phyloP scores from a whole-genome alignment of 2,113 vertebrate genomes.

The Marcusenius ussheri region DNA sequence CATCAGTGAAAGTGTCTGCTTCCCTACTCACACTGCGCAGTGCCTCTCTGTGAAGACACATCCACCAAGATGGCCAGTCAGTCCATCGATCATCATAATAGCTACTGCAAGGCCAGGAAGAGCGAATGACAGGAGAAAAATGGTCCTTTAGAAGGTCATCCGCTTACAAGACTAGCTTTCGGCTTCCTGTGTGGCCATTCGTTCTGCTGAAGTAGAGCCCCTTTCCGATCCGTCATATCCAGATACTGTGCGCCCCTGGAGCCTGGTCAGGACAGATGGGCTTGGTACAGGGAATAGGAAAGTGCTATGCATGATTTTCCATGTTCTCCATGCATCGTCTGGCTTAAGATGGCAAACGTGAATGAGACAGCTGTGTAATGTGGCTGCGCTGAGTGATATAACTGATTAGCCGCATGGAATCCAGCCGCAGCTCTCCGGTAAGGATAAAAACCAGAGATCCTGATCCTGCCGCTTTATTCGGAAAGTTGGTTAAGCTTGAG shows the following conservation, averaged over 20 bases:
- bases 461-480: neutral
- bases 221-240: neutral
- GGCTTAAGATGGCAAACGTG: neutral
- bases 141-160: neutral
- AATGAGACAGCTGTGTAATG: neutral
- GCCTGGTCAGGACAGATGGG: neutral
- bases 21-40: neutral
- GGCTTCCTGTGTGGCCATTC: neutral
- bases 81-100: neutral
- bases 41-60: neutral
- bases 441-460: neutral
- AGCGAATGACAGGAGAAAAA: neutral
- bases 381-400: neutral
- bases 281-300: neutral
- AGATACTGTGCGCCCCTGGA: neutral
- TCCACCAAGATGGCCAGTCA: neutral
- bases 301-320: slow-evolving; percentile 8
- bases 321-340: neutral
- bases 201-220: neutral
- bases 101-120: neutral
- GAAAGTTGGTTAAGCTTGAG: neutral
- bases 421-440: neutral
- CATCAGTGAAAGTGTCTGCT: neutral
- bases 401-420: neutral
- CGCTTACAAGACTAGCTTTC: neutral